Evolutionary conservation across 2,113 vertebrate genomes (phyloP).

Genomic region (Macrotus californicus): DNA sequence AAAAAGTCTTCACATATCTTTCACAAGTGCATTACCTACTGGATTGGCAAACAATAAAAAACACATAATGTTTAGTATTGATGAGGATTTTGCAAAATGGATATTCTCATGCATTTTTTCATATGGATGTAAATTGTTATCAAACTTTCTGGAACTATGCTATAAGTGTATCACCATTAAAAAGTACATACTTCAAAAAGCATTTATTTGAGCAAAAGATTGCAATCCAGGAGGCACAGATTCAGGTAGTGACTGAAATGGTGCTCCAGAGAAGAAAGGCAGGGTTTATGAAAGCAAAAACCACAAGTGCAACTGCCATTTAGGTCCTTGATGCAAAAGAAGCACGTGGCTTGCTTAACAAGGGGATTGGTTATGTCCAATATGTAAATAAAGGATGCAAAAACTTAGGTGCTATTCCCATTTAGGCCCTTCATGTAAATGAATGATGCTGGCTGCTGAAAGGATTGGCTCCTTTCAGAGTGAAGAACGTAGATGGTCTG

Average conservation of each 20-base stretch:
- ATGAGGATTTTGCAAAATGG: no score
- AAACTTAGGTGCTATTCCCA: not conserved
- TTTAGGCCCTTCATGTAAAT: not conserved
- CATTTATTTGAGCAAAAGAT: not conserved
- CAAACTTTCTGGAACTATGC: no score
- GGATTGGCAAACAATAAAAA: no score
- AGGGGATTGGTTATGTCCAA: not conserved
- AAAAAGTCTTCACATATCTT: no score
- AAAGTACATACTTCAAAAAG: no score
- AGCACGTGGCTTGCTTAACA: not conserved
- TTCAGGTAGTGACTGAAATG: not conserved
- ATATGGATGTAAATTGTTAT: no score
- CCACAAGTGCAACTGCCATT: not conserved
- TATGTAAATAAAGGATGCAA: not conserved
- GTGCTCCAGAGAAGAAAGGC: not conserved
- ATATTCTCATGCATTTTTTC: no score
- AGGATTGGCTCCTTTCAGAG: not conserved
- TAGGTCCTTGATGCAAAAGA: not conserved
- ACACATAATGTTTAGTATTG: no score
- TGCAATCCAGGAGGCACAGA: not conserved
- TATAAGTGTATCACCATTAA: no score
- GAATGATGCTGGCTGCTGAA: not conserved
- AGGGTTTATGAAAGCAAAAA: not conserved
- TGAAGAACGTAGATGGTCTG: not conserved
- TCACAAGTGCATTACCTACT: no score